Evolutionary conservation across 2,797 vertebrate species (phyloP).

Genomic region (Mormyrus proboscirostris): DNA sequence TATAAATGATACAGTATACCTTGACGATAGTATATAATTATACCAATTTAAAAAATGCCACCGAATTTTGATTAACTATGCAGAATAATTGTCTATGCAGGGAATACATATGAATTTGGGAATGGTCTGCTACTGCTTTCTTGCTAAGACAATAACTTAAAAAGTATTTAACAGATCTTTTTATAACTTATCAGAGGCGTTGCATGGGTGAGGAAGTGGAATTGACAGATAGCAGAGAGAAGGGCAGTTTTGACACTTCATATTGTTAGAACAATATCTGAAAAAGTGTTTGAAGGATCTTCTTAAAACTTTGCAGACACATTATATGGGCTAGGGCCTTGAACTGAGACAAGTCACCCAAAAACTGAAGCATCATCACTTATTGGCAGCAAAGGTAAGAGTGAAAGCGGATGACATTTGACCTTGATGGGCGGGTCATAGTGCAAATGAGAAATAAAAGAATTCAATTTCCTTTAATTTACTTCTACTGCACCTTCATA

Average conservation of each 20-base stretch:
- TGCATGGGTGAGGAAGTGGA: not conserved
- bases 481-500: no score
- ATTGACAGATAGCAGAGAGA: not conserved
- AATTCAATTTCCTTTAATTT: no score
- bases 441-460: not conserved
- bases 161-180: not conserved
- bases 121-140: not conserved
- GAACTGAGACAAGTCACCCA: not conserved
- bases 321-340: not conserved
- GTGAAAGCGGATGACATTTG: not conserved
- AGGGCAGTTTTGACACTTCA: not conserved
- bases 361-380: not conserved
- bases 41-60: not conserved
- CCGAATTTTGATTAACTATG: not conserved
- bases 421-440: not conserved
- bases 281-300: not conserved
- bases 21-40: not conserved
- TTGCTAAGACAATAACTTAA: not conserved
- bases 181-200: not conserved
- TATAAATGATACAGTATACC: not conserved
- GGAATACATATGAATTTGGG: not conserved
- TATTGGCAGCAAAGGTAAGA: not conserved
- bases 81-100: not conserved
- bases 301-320: not conserved
- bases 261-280: not conserved